Percentiles rank a stretch among this genome's conserved stretches.
Evolutionary conservation across 37 sponge, comb jelly and placozoan genomes (phyloP).

Genomic region (Hexactinellida sp.): DNA sequence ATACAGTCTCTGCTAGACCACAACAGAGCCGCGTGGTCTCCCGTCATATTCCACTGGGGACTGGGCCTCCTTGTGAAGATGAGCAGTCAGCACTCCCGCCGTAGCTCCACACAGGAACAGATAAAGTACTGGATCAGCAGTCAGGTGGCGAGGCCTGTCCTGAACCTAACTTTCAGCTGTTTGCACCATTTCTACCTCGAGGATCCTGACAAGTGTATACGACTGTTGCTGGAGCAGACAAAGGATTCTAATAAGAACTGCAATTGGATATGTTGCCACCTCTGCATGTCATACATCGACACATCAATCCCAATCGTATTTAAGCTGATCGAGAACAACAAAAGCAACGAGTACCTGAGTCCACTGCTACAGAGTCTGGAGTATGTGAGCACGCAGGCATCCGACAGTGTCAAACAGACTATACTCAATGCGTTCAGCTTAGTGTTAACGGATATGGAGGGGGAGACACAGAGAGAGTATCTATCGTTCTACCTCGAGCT

Average conservation of each 20-base stretch:
- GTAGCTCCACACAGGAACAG: neutral
- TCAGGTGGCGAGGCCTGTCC: neutral
- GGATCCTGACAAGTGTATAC: neutral
- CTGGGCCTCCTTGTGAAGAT: neutral
- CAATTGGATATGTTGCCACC: neutral
- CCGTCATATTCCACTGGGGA: neutral
- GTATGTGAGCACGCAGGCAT: neutral
- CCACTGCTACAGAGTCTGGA: neutral
- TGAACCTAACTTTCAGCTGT: neutral
- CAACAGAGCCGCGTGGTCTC: neutral
- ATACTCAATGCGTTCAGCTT: neutral
- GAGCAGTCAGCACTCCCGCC: neutral
- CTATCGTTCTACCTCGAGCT: neutral
- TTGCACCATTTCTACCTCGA: neutral
- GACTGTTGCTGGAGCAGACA: neutral
- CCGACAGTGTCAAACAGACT: neutral
- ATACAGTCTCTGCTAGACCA: conserved; percentile 5
- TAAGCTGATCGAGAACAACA: neutral
- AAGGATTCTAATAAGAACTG: conserved; percentile 7
- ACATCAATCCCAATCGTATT: neutral
- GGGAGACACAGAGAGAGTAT: neutral
- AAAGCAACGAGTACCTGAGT: neutral
- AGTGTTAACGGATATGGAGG: neutral
- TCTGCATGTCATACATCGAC: neutral
- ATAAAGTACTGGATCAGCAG: conserved; percentile 11